Conservation (phyloP, 1,140 invertebrate genomes). For the Zaprionus camerounensis region DNA sequence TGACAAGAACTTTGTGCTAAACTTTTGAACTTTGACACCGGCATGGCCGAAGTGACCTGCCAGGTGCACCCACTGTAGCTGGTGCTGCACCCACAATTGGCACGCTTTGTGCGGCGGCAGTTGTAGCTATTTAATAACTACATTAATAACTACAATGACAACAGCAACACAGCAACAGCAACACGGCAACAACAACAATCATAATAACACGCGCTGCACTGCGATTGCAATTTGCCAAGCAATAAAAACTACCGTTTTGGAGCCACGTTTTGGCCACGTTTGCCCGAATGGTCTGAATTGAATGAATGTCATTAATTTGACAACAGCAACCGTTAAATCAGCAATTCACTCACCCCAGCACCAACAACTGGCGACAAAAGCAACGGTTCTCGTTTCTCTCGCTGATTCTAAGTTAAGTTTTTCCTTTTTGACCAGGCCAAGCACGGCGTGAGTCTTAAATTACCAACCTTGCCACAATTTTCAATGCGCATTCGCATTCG, state of each 20-base stretch:
- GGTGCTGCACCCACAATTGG: conserved; percentile 44
- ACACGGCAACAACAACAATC: conserved; percentile 39
- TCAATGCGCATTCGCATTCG: conserved; percentile 81
- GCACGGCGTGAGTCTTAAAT: conserved; percentile 80
- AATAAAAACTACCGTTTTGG: conserved; percentile 79
- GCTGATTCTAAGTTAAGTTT: conserved; percentile 33
- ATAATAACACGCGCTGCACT: conserved; percentile 71
- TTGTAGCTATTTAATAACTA: conserved; percentile 82
- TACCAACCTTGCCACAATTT: conserved; percentile 83
- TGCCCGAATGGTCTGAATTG: conserved; percentile 63
- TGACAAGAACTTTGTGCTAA: conserved; percentile 77
- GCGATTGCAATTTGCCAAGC: conserved; percentile 71
- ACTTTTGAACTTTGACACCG: conserved; percentile 79
- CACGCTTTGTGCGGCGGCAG: conserved; percentile 73
- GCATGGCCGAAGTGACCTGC: conserved; percentile 35
- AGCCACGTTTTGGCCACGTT: conserved; percentile 53
- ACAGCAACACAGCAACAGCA: conserved; percentile 46
- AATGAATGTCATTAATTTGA: conserved; percentile 84
- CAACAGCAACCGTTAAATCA: conserved; percentile 84
- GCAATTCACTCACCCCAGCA: conserved; percentile 73
- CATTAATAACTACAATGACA: conserved; percentile 71
- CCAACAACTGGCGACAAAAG: conserved; percentile 32
- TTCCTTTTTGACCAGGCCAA: conserved; percentile 24
- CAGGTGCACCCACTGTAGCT: conserved; percentile 34
- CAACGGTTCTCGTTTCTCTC: conserved; percentile 31